A percentile compares a stretch with the other conserved stretches of the same genome.
These are phyloP conservation scores for Garra rufa DNA, from an alignment of 2,113 vertebrate species.

Conservation along the genomic window DNA sequence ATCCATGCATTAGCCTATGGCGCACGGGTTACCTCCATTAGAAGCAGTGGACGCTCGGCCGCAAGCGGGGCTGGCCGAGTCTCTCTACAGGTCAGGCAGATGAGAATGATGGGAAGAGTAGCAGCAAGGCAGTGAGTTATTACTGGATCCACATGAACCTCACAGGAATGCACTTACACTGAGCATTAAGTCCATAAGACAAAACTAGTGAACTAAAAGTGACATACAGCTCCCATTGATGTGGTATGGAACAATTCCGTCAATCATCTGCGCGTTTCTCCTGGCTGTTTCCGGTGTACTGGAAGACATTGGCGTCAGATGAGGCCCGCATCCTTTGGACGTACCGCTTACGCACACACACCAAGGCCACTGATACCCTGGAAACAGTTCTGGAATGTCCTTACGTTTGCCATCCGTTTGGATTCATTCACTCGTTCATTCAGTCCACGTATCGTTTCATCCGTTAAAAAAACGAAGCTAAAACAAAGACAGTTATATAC, in stretches of 20 bases:
- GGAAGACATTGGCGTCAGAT: constrained; percentile 49
- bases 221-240: constrained; percentile 59
- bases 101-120: constrained; percentile 65
- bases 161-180: constrained; percentile 66
- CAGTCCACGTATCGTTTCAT: constrained; percentile 25
- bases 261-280: constrained; percentile 36
- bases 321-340: constrained; percentile 40
- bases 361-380: constrained; percentile 74
- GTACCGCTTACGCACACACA: constrained; percentile 49
- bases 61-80: constrained; percentile 52
- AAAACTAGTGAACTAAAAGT: constrained; percentile 34
- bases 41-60: constrained; percentile 62
- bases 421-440: constrained; percentile 61
- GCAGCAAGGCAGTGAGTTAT: constrained; percentile 73
- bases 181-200: constrained; percentile 52
- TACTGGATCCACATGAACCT: constrained; percentile 62
- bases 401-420: constrained; percentile 66
- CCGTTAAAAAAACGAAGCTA: constrained; percentile 46
- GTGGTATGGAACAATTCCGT: constrained; percentile 64
- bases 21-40: constrained; percentile 62
- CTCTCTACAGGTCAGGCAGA: constrained; percentile 58
- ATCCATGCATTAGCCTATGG: constrained; percentile 72
- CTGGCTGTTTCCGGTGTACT: constrained; percentile 47
- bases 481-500: constrained; percentile 71
- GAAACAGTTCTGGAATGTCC: constrained; percentile 72